A percentile compares a stretch with the other conserved stretches of the same genome.
phyloP scores from a whole-genome alignment of 2,888 invertebrate genomes.

The Bimastos eiseni region DNA sequence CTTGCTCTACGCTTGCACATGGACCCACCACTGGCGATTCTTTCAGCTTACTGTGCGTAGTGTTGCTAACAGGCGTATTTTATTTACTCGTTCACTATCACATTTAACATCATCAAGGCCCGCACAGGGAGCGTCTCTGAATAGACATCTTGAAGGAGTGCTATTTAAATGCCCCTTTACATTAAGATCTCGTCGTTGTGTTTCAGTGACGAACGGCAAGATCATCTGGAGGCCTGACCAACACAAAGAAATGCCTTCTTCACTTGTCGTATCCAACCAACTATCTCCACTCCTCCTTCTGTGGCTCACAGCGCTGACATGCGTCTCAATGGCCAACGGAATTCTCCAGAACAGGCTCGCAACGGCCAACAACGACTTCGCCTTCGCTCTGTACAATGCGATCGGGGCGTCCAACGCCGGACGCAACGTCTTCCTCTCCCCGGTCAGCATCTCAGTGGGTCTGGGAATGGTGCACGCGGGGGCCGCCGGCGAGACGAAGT shows the following conservation, averaged over 20 bases:
- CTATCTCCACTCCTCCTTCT: background rate
- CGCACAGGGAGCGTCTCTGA: too few species aligned
- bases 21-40: too few species aligned
- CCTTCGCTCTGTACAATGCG: constrained; percentile 39
- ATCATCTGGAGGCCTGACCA: background rate
- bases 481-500: constrained; percentile 55
- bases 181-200: background rate
- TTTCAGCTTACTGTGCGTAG: too few species aligned
- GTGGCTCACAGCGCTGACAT: background rate
- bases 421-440: constrained; percentile 56
- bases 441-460: constrained; percentile 61
- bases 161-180: too few species aligned
- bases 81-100: too few species aligned
- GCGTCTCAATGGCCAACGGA: background rate
- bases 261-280: background rate
- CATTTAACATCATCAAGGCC: too few species aligned
- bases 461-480: constrained; percentile 62
- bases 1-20: too few species aligned
- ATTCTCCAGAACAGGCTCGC: background rate
- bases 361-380: constrained; percentile 32
- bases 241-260: background rate
- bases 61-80: too few species aligned
- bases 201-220: background rate
- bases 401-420: background rate
- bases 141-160: too few species aligned